phyloP scores from a whole-genome alignment of 2,888 invertebrate genomes.

The Andrena fulva region DNA sequence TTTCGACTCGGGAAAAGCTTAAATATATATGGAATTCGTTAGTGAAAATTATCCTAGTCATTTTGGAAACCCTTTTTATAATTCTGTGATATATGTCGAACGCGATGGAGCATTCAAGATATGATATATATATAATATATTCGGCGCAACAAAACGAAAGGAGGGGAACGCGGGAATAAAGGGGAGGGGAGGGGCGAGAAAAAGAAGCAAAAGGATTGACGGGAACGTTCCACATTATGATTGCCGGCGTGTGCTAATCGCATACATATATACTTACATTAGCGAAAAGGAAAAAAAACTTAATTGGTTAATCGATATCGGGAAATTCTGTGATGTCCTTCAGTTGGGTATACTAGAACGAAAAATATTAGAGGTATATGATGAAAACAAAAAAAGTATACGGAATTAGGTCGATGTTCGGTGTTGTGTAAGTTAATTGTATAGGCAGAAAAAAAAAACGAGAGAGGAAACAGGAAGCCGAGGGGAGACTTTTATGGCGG shows the following conservation, averaged over 20 bases:
- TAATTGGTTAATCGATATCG: slow-evolving; percentile 82
- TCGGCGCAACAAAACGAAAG: slow-evolving; percentile 51
- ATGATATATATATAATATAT: slow-evolving; percentile 32
- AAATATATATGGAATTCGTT: slow-evolving; percentile 64
- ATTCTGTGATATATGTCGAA: slow-evolving; percentile 82
- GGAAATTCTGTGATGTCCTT: slow-evolving; percentile 85
- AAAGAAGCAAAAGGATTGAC: slow-evolving; percentile 38
- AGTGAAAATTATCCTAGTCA: slow-evolving; percentile 84
- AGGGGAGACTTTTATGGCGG: slow-evolving; percentile 61
- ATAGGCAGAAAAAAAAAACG: slow-evolving; percentile 24
- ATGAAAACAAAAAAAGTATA: slow-evolving; percentile 80
- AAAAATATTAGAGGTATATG: slow-evolving; percentile 74
- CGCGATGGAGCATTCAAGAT: slow-evolving; percentile 48
- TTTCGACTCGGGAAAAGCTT: slow-evolving; percentile 51
- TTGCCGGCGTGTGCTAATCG: slow-evolving; percentile 68
- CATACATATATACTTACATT: slow-evolving; percentile 14
- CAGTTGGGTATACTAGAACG: slow-evolving; percentile 80
- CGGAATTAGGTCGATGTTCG: slow-evolving; percentile 82
- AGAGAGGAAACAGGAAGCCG: slow-evolving; percentile 30
- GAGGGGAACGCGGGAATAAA: slow-evolving; percentile 7
- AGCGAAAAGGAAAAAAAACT: slow-evolving; percentile 48
- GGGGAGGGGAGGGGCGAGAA: slow-evolving; percentile 2
- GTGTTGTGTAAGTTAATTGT: slow-evolving; percentile 78
- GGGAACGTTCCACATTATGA: slow-evolving; percentile 77
- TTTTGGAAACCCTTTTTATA: slow-evolving; percentile 81